Percentiles rank a stretch among this genome's conserved stretches.
Evolutionary conservation across 64 coral and sea anemone species (phyloP).

Genomic region (Hydrozoanthus tunicans): DNA sequence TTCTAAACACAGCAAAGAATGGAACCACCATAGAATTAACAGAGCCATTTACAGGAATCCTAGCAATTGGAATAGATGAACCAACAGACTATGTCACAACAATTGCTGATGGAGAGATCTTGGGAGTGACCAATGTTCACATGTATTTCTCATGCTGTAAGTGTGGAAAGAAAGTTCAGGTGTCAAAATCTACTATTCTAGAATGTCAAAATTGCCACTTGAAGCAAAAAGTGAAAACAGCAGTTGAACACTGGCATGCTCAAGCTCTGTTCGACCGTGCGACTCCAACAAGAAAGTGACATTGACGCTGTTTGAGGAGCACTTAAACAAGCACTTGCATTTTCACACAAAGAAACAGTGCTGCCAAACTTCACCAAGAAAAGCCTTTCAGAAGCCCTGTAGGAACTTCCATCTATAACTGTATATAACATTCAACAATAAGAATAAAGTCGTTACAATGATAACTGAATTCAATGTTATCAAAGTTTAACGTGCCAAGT

Average conservation of each 20-base stretch:
- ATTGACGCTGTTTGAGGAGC: constrained; percentile 61
- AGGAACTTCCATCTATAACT: constrained; percentile 51
- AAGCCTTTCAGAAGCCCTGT: constrained; percentile 39
- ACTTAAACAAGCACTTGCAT: constrained; percentile 49
- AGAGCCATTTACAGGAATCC: constrained; percentile 44
- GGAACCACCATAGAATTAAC: constrained; percentile 7
- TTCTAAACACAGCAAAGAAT: constrained; percentile 39
- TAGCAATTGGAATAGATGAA: constrained; percentile 11
- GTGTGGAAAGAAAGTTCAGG: constrained; percentile 55
- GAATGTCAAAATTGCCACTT: constrained; percentile 49
- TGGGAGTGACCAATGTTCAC: constrained; percentile 21
- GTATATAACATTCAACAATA: constrained; percentile 52
- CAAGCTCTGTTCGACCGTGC: constrained; percentile 40
- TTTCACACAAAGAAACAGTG: constrained; percentile 42
- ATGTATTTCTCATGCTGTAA: constrained; percentile 54
- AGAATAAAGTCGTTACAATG: constrained; percentile 25
- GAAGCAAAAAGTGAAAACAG: constrained; percentile 55
- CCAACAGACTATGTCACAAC: constrained; percentile 44
- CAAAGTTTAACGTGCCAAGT: background rate
- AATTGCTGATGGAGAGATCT: constrained; percentile 55
- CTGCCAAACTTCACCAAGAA: constrained; percentile 58
- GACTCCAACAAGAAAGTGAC: constrained; percentile 40
- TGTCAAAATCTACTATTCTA: background rate
- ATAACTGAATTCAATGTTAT: background rate
- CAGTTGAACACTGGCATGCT: constrained; percentile 58